Conservation (phyloP, 2,888 invertebrate species). For the Nephrotoma appendiculata region DNA sequence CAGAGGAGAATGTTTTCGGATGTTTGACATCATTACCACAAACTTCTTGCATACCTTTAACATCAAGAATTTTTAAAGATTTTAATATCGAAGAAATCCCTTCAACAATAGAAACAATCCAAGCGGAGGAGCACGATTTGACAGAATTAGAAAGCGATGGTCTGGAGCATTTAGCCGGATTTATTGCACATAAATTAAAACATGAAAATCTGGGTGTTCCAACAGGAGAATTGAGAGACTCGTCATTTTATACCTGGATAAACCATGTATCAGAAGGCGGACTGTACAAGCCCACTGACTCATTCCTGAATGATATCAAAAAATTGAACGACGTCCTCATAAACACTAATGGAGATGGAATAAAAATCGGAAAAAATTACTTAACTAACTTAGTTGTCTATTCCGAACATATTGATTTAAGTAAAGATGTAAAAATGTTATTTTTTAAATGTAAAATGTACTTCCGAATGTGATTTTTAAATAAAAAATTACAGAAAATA, state of each 20-base stretch:
- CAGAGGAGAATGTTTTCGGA: background rate
- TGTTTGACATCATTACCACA: background rate
- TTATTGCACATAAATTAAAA: constrained; percentile 13
- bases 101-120: background rate
- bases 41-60: background rate
- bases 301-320: too few species aligned
- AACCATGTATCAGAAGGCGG: background rate
- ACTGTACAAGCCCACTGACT: too few species aligned
- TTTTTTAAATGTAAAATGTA: too few species aligned
- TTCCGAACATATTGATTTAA: too few species aligned
- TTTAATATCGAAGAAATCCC: background rate
- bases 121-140: constrained; percentile 3
- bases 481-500: too few species aligned
- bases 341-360: background rate
- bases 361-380: too few species aligned
- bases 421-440: too few species aligned
- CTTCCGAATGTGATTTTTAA: too few species aligned
- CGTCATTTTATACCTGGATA: background rate
- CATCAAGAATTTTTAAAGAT: background rate
- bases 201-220: background rate
- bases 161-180: constrained; percentile 16
- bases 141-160: constrained; percentile 14
- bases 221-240: background rate
- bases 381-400: too few species aligned
- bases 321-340: background rate